These are phyloP conservation scores for Euproctis similis DNA, from an alignment of 2,888 invertebrate species.

Conservation along the genomic window DNA sequence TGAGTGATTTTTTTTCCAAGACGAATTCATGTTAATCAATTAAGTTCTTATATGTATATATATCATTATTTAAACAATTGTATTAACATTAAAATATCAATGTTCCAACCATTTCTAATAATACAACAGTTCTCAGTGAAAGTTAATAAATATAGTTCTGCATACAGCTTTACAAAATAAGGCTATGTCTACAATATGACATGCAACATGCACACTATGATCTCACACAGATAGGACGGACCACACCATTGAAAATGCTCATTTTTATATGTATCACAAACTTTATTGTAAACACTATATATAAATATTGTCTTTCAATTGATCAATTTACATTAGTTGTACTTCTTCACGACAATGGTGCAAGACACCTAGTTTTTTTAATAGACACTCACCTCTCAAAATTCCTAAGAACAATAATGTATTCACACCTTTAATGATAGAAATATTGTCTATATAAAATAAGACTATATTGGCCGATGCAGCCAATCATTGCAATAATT, in stretches of 20 bases:
- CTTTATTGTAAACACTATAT: slow-evolving; percentile 59
- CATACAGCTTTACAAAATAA: too few relatives aligned
- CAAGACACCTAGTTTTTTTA: too few relatives aligned
- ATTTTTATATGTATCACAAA: slow-evolving; percentile 49
- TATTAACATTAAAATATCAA: too few relatives aligned
- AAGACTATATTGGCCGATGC: slow-evolving; percentile 14
- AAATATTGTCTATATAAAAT: slow-evolving; percentile 1
- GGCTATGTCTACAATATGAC: slow-evolving; percentile 2
- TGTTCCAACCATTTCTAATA: too few relatives aligned
- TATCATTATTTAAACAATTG: too few relatives aligned
- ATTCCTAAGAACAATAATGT: too few relatives aligned
- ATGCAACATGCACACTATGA: slow-evolving; percentile 19
- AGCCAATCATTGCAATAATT: slow-evolving; percentile 19
- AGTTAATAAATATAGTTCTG: too few relatives aligned
- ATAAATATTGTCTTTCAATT: slow-evolving; percentile 48
- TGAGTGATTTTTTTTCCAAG: too few relatives aligned
- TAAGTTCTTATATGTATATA: too few relatives aligned
- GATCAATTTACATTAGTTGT: slow-evolving; percentile 28
- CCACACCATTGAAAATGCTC: slow-evolving; percentile 61
- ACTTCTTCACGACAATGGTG: too few relatives aligned
- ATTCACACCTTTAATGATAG: slow-evolving; percentile 5
- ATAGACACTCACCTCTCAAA: slow-evolving; percentile 13
- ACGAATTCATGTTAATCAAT: too few relatives aligned
- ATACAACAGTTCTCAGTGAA: too few relatives aligned
- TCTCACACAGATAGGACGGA: slow-evolving; percentile 26